These are phyloP conservation scores for Pantherophis guttatus DNA, from an alignment of 2,113 vertebrate species.

Conservation along the genomic window DNA sequence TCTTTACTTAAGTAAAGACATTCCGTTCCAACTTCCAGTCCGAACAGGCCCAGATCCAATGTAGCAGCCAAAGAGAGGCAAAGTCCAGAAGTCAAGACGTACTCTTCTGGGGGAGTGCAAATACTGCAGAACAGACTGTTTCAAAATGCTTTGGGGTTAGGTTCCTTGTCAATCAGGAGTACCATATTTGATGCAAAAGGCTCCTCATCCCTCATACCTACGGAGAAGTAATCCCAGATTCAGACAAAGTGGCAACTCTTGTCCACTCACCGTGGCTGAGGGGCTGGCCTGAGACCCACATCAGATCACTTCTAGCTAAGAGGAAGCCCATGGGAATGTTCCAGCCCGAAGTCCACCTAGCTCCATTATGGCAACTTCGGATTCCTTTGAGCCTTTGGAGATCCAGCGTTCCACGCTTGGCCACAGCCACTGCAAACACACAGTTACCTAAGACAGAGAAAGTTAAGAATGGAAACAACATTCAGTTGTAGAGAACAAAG, in stretches of 20 bases:
- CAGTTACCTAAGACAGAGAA: constrained; percentile 71
- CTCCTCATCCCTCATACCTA: not conserved
- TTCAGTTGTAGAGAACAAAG: not conserved
- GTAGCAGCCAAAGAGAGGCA: not conserved
- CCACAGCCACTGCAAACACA: constrained; percentile 81
- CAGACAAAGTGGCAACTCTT: not conserved
- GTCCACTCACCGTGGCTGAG: constrained; percentile 76
- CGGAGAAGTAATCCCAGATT: not conserved
- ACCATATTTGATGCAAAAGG: not conserved
- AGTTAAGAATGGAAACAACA: not conserved
- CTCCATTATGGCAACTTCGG: constrained; percentile 84
- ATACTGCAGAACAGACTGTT: not conserved
- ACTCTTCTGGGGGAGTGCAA: not conserved
- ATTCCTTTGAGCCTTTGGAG: constrained; percentile 72
- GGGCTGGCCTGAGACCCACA: constrained; percentile 79
- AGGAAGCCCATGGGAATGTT: constrained; percentile 86
- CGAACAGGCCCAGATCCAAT: not conserved
- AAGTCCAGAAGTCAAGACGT: not conserved
- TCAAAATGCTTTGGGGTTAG: not conserved
- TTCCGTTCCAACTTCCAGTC: not conserved
- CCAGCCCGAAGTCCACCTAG: constrained; percentile 86
- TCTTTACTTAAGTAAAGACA: not conserved
- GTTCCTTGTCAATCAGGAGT: not conserved
- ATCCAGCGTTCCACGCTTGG: constrained; percentile 71
- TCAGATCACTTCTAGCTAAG: constrained; percentile 78